These are phyloP conservation scores for Chaetorhynchus papuensis DNA, from an alignment of 2,113 vertebrate species.

Conservation along the genomic window DNA sequence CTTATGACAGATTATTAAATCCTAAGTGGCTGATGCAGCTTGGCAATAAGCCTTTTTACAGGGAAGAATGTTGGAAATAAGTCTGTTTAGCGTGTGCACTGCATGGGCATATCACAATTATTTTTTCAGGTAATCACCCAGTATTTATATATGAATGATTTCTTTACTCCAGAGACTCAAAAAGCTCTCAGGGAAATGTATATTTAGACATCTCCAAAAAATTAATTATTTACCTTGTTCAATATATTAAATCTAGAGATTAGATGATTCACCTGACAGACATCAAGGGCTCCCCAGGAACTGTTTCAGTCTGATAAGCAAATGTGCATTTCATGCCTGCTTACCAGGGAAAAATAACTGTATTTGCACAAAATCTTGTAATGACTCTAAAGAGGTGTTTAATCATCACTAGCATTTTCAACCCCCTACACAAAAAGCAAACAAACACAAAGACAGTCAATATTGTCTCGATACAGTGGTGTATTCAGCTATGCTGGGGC, in stretches of 20 bases:
- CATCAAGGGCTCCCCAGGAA: background rate
- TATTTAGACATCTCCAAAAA: background rate
- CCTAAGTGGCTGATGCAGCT: background rate
- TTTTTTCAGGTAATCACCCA: background rate
- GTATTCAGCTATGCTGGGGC: background rate
- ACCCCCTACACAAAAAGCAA: background rate
- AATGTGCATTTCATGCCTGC: slow-evolving; percentile 3
- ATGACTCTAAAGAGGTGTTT: slow-evolving; percentile 17
- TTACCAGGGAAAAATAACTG: slow-evolving; percentile 10
- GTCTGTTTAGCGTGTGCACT: background rate
- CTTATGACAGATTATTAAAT: background rate
- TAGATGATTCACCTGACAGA: slow-evolving; percentile 39
- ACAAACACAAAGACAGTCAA: background rate
- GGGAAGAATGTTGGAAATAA: background rate
- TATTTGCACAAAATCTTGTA: slow-evolving; percentile 28
- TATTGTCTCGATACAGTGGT: background rate
- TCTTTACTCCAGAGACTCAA: background rate
- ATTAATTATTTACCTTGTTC: background rate
- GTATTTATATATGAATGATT: background rate
- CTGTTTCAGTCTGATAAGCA: slow-evolving; percentile 30
- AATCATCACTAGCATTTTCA: background rate
- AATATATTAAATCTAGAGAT: background rate
- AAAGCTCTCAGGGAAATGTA: background rate
- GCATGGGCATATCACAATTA: background rate
- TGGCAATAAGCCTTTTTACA: background rate